Evolutionary conservation across 2,113 vertebrate genomes (phyloP).

Genomic region (Carassius gibelio): DNA sequence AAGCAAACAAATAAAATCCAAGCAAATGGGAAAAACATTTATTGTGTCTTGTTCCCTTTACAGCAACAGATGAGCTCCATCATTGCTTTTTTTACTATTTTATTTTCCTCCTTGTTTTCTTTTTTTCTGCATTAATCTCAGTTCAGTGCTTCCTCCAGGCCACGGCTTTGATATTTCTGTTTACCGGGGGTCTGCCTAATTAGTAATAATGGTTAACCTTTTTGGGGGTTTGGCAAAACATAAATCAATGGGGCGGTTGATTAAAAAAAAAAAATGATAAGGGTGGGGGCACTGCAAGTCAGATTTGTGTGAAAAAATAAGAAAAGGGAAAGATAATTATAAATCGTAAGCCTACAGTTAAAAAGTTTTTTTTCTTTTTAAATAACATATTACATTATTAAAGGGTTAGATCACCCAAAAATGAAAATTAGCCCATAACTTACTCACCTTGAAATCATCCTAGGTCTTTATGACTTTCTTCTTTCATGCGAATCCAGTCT

Average conservation of each 20-base stretch:
- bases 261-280: slow-evolving; percentile 47
- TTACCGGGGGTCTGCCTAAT: slow-evolving; percentile 47
- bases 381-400: too few species aligned
- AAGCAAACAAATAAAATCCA: slow-evolving; percentile 20
- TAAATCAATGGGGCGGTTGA: slow-evolving; percentile 55
- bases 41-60: slow-evolving; percentile 44
- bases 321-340: background rate
- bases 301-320: background rate
- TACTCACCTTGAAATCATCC: too few species aligned
- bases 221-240: slow-evolving; percentile 38
- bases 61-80: slow-evolving; percentile 43
- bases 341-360: background rate
- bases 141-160: slow-evolving; percentile 29
- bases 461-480: too few species aligned
- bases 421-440: too few species aligned
- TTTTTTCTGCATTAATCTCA: slow-evolving; percentile 38
- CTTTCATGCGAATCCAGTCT: too few species aligned
- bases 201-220: slow-evolving; percentile 62
- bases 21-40: slow-evolving; percentile 42
- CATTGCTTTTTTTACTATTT: slow-evolving; percentile 9
- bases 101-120: background rate
- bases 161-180: slow-evolving; percentile 55
- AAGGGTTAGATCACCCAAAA: too few species aligned
- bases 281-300: background rate
- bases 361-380: background rate